Evolutionary conservation across 2,888 invertebrate genomes (phyloP).

Genomic region (Creontiades dilutus): DNA sequence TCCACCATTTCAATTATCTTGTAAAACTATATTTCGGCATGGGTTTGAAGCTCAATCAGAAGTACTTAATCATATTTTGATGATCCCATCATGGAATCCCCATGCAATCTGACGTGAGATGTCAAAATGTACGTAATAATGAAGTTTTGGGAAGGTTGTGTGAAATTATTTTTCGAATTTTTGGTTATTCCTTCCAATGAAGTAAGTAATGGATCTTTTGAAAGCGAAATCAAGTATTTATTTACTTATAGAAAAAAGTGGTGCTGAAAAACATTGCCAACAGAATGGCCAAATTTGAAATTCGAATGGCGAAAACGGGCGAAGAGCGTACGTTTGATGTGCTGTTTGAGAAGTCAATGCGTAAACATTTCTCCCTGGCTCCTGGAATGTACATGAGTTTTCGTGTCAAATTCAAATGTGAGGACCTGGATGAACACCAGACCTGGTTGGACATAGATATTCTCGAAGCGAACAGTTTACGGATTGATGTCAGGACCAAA

Average conservation of each 20-base stretch:
- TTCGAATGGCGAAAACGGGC: constrained; percentile 37
- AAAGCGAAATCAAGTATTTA: neutral
- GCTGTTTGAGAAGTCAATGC: constrained; percentile 40
- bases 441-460: constrained; percentile 13
- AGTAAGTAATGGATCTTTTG: no score
- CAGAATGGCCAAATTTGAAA: constrained; percentile 59
- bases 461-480: neutral
- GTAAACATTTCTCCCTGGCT: constrained; percentile 49
- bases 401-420: constrained; percentile 49
- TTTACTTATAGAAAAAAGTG: constrained; percentile 44
- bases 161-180: constrained; percentile 6
- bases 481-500: constrained; percentile 46
- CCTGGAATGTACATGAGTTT: constrained; percentile 65
- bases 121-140: no score
- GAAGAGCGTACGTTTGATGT: neutral
- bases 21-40: no score
- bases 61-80: no score
- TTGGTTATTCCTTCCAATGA: neutral
- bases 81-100: no score
- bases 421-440: constrained; percentile 41
- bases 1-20: no score
- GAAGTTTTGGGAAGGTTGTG: no score
- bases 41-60: no score
- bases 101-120: no score
- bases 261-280: constrained; percentile 36